Conservation (phyloP, 2,797 vertebrate species). For the Paguma larvata region DNA sequence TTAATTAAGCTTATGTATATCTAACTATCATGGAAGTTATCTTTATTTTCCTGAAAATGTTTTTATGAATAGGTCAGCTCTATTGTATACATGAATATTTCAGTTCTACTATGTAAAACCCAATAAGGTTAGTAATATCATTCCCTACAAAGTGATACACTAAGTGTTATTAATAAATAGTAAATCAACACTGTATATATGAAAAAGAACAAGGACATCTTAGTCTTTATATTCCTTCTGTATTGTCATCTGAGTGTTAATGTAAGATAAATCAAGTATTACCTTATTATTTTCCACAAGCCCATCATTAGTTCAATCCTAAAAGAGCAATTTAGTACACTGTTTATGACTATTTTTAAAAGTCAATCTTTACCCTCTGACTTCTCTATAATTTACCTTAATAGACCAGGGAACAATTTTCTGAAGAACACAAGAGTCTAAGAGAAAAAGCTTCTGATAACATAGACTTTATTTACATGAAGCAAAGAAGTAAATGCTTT, state of each 20-base stretch:
- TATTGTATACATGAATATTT: background rate
- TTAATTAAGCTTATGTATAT: conserved; percentile 63
- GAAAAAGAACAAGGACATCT: conserved; percentile 6
- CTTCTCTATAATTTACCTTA: background rate
- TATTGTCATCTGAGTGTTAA: conserved; percentile 11
- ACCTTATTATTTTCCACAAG: conserved; percentile 7
- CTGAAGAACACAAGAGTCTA: background rate
- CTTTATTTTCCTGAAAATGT: conserved; percentile 67
- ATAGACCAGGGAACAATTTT: conserved; percentile 16
- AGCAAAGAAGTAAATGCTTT: background rate
- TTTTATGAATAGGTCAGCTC: conserved; percentile 43
- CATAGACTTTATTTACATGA: background rate
- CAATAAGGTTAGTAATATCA: conserved; percentile 39
- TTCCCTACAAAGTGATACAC: conserved; percentile 56
- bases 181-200: conserved; percentile 37
- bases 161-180: conserved; percentile 14
- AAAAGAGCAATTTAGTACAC: background rate
- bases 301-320: background rate
- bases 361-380: background rate
- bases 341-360: conserved; percentile 37
- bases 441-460: background rate
- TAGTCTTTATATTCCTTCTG: background rate
- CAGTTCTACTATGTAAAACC: conserved; percentile 54
- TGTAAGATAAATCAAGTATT: background rate
- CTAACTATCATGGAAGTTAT: conserved; percentile 34